These are phyloP conservation scores for Xylota segnis DNA, from an alignment of 2,888 invertebrate species.

Conservation along the genomic window DNA sequence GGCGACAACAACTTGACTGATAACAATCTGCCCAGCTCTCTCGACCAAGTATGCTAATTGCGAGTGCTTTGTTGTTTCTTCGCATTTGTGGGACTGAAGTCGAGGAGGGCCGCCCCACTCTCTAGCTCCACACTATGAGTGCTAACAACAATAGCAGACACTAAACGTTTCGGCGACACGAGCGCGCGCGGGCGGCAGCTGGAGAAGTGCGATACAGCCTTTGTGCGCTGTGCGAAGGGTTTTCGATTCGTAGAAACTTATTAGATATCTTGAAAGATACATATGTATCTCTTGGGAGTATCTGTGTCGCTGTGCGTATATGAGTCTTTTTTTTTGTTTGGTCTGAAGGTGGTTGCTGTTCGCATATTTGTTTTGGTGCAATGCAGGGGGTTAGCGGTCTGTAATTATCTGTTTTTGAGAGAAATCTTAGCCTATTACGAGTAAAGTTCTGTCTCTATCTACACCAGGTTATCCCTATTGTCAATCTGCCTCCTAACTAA, in stretches of 20 bases:
- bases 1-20: slow-evolving; percentile 76
- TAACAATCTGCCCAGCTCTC: slow-evolving; percentile 74
- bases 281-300: slow-evolving; percentile 43
- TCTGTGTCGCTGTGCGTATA: slow-evolving; percentile 67
- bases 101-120: neutral
- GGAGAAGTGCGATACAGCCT: slow-evolving; percentile 24
- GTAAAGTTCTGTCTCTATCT: too few relatives aligned
- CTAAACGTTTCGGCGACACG: slow-evolving; percentile 36
- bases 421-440: too few relatives aligned
- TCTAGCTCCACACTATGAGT: neutral
- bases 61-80: slow-evolving; percentile 65
- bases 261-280: slow-evolving; percentile 52
- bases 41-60: slow-evolving; percentile 76
- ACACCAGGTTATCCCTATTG: too few relatives aligned
- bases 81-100: slow-evolving; percentile 36
- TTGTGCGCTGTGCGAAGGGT: slow-evolving; percentile 55
- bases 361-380: neutral
- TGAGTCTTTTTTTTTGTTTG: slow-evolving; percentile 31
- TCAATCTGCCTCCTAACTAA: too few relatives aligned
- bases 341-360: neutral
- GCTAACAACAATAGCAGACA: slow-evolving; percentile 20
- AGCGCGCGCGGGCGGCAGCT: slow-evolving; percentile 35
- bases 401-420: too few relatives aligned
- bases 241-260: slow-evolving; percentile 63
- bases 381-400: neutral